Base-by-base conservation (phyloP, 2,113 vertebrate genomes). In the Caranx ignobilis region DNA sequence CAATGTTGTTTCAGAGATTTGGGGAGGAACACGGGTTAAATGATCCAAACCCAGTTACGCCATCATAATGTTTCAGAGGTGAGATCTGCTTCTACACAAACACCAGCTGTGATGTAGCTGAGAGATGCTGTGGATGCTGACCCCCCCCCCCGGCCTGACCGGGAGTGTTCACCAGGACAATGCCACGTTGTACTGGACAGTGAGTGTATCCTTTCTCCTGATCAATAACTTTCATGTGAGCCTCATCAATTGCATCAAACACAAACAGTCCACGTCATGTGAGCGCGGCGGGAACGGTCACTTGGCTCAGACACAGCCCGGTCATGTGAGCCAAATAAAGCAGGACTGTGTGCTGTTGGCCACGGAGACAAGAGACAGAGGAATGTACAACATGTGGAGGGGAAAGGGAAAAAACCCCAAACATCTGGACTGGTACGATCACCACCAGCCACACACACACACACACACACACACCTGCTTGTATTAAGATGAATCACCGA, bases 191-290 rank as follows among this genome's bases (percentile, higher is more conserved):
- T 76, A 39, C 5, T 2, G 61, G 7, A 31, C 16, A 19, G 56
- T 68, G 6, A 31, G 9, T 39, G 69, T 11, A 26, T 35, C 50
- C 16, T 16, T 13, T 31, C 16, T 16, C 18, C 60, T 1, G 1
- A 79, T 89, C 74, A 56, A 41, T 56, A 63, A 34, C 0, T 79
- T 80, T 78, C 82, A 87, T 71, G 74, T 83, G 77, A 89, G 48
- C n/a, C 70, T 39, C 68, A 74, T 83, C 75, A 57, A 41, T 57
- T 4, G 39, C 32, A 60, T 56, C 48, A 50, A 67, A 81, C 62
- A 16, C 48, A 43, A 37, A 72, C 19, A 0, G 61, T 21, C 3
- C 13, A 2, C 21, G 32, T 85, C 78, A 67, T 70, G 78, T 78
- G 83, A 74, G 15, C 4, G 5, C 71, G 39, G 60, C 15, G 0